phyloP scores from a whole-genome alignment of 2,797 vertebrate species.

The Amblyraja radiata region DNA sequence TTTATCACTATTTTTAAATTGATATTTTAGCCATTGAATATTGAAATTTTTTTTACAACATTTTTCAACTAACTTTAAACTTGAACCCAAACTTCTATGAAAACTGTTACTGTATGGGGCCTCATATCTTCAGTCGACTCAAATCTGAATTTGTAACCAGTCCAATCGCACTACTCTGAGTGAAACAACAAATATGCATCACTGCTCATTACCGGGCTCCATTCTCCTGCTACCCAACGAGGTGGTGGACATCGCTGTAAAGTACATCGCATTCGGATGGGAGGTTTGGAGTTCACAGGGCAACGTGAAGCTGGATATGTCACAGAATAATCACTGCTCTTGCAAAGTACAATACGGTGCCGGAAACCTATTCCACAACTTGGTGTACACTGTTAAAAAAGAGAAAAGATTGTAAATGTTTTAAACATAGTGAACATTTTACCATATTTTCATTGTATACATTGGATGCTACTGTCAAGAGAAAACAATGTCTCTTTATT shows the following conservation, averaged over 20 bases:
- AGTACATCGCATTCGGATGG: slow-evolving; percentile 87
- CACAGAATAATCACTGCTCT: slow-evolving; percentile 75
- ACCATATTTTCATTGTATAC: neutral
- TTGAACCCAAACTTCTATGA: neutral
- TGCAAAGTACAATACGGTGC: slow-evolving; percentile 85
- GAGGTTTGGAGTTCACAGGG: slow-evolving; percentile 70
- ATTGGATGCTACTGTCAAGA: neutral
- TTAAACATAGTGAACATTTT: neutral
- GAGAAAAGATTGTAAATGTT: neutral
- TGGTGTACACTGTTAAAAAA: slow-evolving; percentile 74
- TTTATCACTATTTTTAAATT: neutral
- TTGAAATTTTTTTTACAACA: neutral
- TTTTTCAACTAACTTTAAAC: neutral
- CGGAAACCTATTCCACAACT: slow-evolving; percentile 88
- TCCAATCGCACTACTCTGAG: neutral
- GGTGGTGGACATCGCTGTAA: slow-evolving; percentile 86
- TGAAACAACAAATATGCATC: neutral
- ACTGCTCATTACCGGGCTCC: slow-evolving; percentile 75
- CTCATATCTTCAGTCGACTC: neutral
- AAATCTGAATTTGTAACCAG: neutral
- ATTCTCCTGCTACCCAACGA: slow-evolving; percentile 83
- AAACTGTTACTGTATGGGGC: neutral
- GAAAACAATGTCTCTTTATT: neutral
- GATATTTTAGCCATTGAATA: neutral
- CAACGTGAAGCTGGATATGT: slow-evolving; percentile 73